Base-by-base conservation (phyloP, 2,888 invertebrate species). In the Andrena haemorrhoa region DNA sequence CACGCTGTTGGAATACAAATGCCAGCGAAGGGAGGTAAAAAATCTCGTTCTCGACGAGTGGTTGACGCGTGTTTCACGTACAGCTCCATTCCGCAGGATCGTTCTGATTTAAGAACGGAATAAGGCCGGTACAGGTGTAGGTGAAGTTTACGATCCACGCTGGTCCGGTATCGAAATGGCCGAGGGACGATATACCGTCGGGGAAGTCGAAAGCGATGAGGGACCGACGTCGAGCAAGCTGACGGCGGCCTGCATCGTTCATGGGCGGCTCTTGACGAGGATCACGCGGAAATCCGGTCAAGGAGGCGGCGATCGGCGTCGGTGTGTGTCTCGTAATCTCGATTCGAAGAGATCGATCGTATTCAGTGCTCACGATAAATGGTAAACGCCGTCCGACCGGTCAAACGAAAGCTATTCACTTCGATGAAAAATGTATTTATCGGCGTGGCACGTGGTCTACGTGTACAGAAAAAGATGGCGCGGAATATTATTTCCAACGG, bases 201-300 rank as follows among this genome's bases (percentile, higher is more conserved):
- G 16, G 20, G 26, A 61, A 20, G 64, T 35, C 26, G 26, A 23
- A 31, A 75, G 29, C 8, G n/a, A 6, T 53, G 56, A 56, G 61
- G 63, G 35, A 31, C 23, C 23, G 23, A 23, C 26, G 10, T 10
- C 65, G n/a, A 49, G 29, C n/a, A 31, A 23, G 10, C 4, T 10
- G 31, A 51, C 72, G 66, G 33, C 8, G 26, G n/a, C 23, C 10
- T 63, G 61, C 51, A 65, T 31, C 63, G 10, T 51, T 31, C 41
- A 47, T 66, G 33, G 35, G 51, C 31, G 60, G 41, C 64, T 16
- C 16, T 8, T 20, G 73, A 65, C 35, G 49, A 10, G 53, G 10
- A 35, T 51, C 63, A 20, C 5, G 10, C 12, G 61, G 53, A 79
- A 79, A 79, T 78, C 78, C 79, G 79, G 79, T 78, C 79, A 79